These are phyloP conservation scores for Coecobrya sp. DNA, from an alignment of 2,888 invertebrate species.

Conservation along the genomic window DNA sequence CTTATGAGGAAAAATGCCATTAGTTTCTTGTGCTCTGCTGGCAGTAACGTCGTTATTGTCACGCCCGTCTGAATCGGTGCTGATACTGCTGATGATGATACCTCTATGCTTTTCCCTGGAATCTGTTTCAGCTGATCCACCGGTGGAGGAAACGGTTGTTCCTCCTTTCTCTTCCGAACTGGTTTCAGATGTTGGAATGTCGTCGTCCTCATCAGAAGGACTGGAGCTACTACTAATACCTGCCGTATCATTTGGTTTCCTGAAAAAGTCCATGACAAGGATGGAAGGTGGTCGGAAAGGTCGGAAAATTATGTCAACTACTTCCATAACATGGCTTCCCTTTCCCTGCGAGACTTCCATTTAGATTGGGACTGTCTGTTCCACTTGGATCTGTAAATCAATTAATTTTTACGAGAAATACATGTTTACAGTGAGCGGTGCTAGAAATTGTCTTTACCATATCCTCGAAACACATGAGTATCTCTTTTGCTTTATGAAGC, in stretches of 20 bases:
- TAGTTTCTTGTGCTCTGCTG: slow-evolving; percentile 5
- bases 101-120: slow-evolving; percentile 6
- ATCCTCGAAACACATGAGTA: neutral
- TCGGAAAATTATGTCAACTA: slow-evolving; percentile 67
- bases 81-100: neutral
- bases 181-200: neutral
- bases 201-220: slow-evolving; percentile 2
- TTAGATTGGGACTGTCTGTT: slow-evolving; percentile 41
- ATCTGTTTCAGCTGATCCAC: slow-evolving; percentile 21
- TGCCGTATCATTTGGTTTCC: slow-evolving; percentile 56
- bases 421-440: neutral
- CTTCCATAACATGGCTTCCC: slow-evolving; percentile 58
- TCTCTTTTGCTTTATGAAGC: too few species aligned
- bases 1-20: slow-evolving; percentile 15
- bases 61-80: slow-evolving; percentile 32
- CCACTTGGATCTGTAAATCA: slow-evolving; percentile 74
- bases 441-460: neutral
- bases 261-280: slow-evolving; percentile 74
- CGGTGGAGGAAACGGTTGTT: slow-evolving; percentile 29
- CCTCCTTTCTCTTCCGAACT: slow-evolving; percentile 48
- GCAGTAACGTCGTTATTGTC: slow-evolving; percentile 26
- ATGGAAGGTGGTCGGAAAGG: slow-evolving; percentile 75
- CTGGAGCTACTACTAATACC: neutral
- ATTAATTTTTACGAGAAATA: slow-evolving; percentile 59
- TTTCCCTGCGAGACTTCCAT: slow-evolving; percentile 21